Evolutionary conservation across 2,888 invertebrate genomes (phyloP).

Genomic region (Acronicta aceris): DNA sequence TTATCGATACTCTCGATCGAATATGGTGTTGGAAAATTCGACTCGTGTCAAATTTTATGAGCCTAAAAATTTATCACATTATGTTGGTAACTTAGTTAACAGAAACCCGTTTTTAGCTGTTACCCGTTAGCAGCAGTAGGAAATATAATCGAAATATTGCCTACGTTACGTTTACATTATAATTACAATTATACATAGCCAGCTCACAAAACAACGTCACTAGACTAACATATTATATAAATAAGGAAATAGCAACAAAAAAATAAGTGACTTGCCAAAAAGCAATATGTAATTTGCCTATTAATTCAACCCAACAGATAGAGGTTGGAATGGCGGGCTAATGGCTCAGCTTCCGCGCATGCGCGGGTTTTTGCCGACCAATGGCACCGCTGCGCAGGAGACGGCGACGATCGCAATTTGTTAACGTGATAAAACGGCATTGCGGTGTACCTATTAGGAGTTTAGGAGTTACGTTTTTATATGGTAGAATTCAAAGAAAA

Average conservation of each 20-base stretch:
- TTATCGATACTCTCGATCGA: too few species aligned
- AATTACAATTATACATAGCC: neutral
- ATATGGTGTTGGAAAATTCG: too few species aligned
- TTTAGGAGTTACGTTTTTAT: conserved; percentile 39
- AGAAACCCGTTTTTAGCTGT: too few species aligned
- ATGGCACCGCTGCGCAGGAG: conserved; percentile 51
- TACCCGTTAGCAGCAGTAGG: neutral
- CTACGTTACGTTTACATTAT: neutral
- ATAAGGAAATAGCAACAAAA: conserved; percentile 25
- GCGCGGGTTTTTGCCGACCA: conserved; percentile 59
- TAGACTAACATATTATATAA: too few species aligned
- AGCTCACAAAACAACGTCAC: neutral
- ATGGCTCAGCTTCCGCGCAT: conserved; percentile 59
- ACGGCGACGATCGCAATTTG: conserved; percentile 61
- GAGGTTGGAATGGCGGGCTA: conserved; percentile 47
- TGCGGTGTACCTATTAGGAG: conserved; percentile 48
- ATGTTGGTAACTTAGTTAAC: too few species aligned
- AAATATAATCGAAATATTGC: too few species aligned
- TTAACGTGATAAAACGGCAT: conserved; percentile 57
- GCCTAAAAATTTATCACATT: too few species aligned
- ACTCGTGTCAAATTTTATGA: too few species aligned
- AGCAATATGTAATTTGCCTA: conserved; percentile 43
- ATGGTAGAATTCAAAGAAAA: conserved; percentile 32
- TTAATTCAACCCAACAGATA: conserved; percentile 51
- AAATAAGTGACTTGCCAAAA: conserved; percentile 36